Base-by-base conservation (phyloP, 2,888 invertebrate species). In the Plagiodera versicolora region DNA sequence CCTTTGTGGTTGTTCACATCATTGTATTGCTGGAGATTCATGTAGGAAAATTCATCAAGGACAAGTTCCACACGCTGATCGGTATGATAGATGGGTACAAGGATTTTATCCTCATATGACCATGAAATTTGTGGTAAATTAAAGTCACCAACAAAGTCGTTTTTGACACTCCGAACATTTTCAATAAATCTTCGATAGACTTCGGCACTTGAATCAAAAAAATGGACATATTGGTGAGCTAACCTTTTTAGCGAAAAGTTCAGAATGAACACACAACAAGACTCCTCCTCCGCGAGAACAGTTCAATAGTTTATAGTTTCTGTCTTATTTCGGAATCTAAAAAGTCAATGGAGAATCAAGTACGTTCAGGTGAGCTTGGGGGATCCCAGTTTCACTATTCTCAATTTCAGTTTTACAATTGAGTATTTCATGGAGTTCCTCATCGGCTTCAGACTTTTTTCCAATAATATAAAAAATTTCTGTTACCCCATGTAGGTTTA, bases 401-500 rank as follows among this genome's bases (percentile, higher is more conserved):
- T 4, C 1, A n/a, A 4, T 39, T 14, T 14, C 4, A 3, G 14
- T 14, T n/a, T 24, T 24, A 5, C 24, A 24, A 5, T 24, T 24
- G 24, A 24, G 24, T 5, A 20, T 11, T 20, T 20, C 48, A 48
- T 19, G 19, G 28, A 28, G 49, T 49, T 11, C n/a, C n/a, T n/a
- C n/a, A n/a, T n/a, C n/a, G n/a, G n/a, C n/a, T n/a, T n/a, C n/a
- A n/a, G n/a, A n/a, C n/a, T n/a, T n/a, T n/a, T n/a, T 28, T 45
- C 14, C 45, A 45, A 18, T 45, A 9, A 9, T 45, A 45, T 45
- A 3, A 45, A 3, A 28, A 49, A 28, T 20, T 30, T 50, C 28
- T 50, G 50, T 50, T 30, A 50, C 16, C 50, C 1, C 50, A 30
- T 50, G 50, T 50, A 16, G 50, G 50, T 14, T 50, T 30, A 24